Base-by-base conservation (phyloP, 2,797 vertebrate species). In the Bryconaethiops microstoma region DNA sequence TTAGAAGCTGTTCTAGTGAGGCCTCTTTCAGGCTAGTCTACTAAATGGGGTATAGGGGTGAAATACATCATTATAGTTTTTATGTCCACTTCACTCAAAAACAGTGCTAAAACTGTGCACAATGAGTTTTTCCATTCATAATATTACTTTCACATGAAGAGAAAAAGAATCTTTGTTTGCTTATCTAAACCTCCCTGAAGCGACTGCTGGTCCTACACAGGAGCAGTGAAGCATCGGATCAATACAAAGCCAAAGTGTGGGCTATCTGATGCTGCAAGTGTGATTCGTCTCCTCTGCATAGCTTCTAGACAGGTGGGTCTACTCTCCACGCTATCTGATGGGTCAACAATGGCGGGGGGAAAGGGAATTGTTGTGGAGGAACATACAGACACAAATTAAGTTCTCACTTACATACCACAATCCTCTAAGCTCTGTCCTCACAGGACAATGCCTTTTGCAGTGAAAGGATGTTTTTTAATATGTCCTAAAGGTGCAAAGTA, bases 181-280 rank as follows among this genome's bases (percentile, higher is more conserved):
- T 94, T 94, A 94, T 94, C 92, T 93, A 87, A 93, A 92, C 85
- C 88, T 88, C 88, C 90, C 89, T 80, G 89, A 92, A 93, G 93
- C 93, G 92, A 91, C 91, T 93, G 92, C 90, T 90, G 86, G 90
- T 89, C 88, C 89, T 90, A 92, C 91, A 93, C 92, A 91, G 88
- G 88, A 88, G 91, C 92, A 92, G 84, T 91, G 91, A 92, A 92
- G 91, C 91, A 77, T 90, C 90, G 91, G 93, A 94, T 95, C 93
- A 94, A 95, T 95, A 94, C 91, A 90, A 89, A 92, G 91, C 92
- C 91, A 77, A 89, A 89, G 91, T 90, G 80, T 91, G 87, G 91
- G 92, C 92, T 93, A 94, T 94, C 93, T 93, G 93, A 92, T 93
- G 90, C 87, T 91, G 88, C 91, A 91, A 92, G 92, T 91, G 90